These are phyloP conservation scores for Petromus typicus DNA, from an alignment of 2,113 vertebrate genomes.

Conservation along the genomic window DNA sequence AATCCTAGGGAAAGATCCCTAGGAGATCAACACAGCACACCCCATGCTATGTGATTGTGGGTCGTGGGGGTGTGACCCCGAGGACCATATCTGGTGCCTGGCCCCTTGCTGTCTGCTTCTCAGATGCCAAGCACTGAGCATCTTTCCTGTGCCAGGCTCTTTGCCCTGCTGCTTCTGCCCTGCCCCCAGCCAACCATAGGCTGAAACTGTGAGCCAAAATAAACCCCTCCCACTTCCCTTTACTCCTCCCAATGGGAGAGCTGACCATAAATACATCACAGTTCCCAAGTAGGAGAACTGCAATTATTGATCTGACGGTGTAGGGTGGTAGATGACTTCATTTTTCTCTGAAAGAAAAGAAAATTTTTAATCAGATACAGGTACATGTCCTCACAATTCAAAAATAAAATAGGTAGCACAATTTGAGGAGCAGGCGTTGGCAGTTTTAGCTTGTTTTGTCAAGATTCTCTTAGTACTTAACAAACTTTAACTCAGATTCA, in stretches of 20 bases:
- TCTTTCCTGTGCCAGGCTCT: neutral
- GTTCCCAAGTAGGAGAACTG: neutral
- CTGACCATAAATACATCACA: neutral
- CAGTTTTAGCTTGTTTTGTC: constrained; percentile 56
- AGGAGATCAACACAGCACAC: neutral
- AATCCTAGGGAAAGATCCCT: neutral
- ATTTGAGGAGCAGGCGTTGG: constrained; percentile 2
- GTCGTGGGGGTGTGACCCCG: neutral
- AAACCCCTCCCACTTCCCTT: neutral
- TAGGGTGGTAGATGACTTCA: neutral
- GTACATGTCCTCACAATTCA: constrained; percentile 24
- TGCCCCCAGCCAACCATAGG: neutral
- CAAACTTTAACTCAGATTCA: constrained; percentile 58
- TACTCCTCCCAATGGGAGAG: neutral
- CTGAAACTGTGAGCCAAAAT: neutral
- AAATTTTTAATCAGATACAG: constrained; percentile 51
- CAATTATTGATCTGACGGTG: constrained; percentile 7
- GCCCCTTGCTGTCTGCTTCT: neutral
- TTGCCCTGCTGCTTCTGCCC: neutral
- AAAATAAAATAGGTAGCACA: constrained; percentile 56
- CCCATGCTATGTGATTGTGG: neutral
- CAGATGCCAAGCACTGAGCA: neutral
- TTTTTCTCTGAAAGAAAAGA: constrained; percentile 64
- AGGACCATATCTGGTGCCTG: neutral
- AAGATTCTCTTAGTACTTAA: constrained; percentile 58